Evolutionary conservation across 2,113 vertebrate species (phyloP).

Genomic region (Archilochus colubris): DNA sequence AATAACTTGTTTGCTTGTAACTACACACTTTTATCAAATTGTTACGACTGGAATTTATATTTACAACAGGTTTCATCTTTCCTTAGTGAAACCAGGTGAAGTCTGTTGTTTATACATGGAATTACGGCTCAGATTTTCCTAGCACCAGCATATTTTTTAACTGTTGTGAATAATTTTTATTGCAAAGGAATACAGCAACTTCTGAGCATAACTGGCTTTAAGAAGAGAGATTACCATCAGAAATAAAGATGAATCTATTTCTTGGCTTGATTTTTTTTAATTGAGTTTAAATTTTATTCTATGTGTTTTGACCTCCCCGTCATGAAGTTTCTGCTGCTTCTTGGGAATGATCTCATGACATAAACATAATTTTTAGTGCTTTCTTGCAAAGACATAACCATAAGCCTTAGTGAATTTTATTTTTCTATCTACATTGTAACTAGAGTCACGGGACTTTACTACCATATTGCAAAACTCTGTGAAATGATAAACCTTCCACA

Average conservation of each 20-base stretch:
- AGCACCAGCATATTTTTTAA: not conserved
- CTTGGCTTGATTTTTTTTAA: not conserved
- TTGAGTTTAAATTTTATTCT: not conserved
- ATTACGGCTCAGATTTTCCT: not conserved
- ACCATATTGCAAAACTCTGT: not conserved
- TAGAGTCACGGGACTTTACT: not conserved
- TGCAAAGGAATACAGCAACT: not conserved
- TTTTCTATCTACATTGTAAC: not conserved
- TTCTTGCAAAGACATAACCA: not conserved
- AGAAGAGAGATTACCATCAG: not conserved
- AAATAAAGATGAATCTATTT: not conserved
- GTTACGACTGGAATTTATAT: not conserved
- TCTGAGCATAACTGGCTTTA: not conserved
- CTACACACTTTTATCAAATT: not conserved
- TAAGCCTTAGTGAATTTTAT: not conserved
- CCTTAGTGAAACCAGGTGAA: not conserved
- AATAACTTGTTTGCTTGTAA: not conserved
- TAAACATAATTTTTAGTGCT: not conserved
- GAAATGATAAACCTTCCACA: not conserved
- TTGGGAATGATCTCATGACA: not conserved
- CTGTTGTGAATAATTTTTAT: not conserved
- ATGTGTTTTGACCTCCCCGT: not conserved
- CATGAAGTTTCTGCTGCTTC: not conserved
- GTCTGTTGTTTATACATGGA: not conserved
- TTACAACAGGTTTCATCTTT: not conserved